These are phyloP conservation scores for Sinodicranocentrus sp. DNA, from an alignment of 2,888 invertebrate genomes.

Conservation along the genomic window DNA sequence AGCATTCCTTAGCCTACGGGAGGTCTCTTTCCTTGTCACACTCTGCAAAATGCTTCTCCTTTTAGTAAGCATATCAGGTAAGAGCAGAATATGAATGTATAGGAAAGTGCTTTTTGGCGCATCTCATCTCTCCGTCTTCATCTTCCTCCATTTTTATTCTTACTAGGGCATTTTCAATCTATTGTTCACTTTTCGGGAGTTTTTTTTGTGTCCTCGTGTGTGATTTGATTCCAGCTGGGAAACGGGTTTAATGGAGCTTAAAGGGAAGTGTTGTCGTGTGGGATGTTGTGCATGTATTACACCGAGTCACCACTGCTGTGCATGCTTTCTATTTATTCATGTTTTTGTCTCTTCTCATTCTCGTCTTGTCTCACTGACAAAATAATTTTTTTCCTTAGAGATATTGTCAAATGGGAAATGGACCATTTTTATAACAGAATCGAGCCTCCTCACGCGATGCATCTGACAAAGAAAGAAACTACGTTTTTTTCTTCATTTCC, in stretches of 20 bases:
- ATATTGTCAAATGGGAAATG: too few species aligned
- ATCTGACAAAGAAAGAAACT: too few species aligned
- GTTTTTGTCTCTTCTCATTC: not conserved
- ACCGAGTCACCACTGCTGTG: not conserved
- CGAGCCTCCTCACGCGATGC: too few species aligned
- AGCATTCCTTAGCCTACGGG: constrained; percentile 64
- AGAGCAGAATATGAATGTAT: not conserved
- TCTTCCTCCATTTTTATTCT: not conserved
- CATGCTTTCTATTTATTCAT: not conserved
- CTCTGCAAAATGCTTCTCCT: not conserved
- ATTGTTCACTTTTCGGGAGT: constrained; percentile 8
- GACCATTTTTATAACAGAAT: too few species aligned
- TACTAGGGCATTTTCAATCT: constrained; percentile 16
- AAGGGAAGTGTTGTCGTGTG: constrained; percentile 9
- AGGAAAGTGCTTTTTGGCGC: not conserved
- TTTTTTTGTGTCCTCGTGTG: constrained; percentile 19
- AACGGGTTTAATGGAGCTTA: constrained; percentile 61
- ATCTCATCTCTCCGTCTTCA: not conserved
- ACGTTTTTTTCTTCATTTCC: too few species aligned
- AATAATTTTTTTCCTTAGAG: constrained; percentile 4
- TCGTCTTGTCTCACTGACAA: not conserved
- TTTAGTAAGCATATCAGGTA: not conserved
- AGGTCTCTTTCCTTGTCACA: constrained; percentile 47
- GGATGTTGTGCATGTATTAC: constrained; percentile 7
- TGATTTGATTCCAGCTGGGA: constrained; percentile 59